Percentiles rank a stretch among this genome's conserved stretches.
phyloP scores from a whole-genome alignment of 2,113 vertebrate genomes.

The Pseudopipra pipra region DNA sequence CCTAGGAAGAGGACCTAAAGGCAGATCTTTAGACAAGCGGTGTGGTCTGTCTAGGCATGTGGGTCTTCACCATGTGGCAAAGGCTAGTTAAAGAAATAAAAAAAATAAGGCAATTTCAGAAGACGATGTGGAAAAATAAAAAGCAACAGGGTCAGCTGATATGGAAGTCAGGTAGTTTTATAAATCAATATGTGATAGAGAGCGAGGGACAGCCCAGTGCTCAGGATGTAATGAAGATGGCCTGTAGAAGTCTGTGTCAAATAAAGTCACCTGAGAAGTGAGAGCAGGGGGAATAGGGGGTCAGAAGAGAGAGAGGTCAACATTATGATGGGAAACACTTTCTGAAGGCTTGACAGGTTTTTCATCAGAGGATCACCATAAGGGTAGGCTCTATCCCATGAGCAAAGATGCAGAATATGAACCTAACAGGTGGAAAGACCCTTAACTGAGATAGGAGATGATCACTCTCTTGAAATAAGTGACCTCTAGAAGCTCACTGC shows the following conservation, averaged over 20 bases:
- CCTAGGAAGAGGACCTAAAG: neutral
- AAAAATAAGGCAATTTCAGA: neutral
- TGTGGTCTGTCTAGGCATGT: accelerated
- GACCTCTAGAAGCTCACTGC: neutral
- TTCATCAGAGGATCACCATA: neutral
- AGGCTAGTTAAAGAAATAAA: neutral
- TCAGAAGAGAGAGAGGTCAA: neutral
- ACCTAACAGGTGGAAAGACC: neutral
- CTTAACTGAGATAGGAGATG: neutral
- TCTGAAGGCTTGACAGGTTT: neutral
- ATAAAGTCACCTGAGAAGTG: neutral
- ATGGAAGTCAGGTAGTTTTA: neutral
- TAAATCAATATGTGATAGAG: neutral
- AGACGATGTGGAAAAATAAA: neutral
- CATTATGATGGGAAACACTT: neutral
- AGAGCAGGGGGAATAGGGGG: accelerated
- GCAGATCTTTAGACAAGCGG: neutral
- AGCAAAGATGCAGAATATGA: neutral
- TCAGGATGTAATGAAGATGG: neutral
- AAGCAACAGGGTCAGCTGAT: neutral
- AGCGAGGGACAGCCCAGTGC: accelerated
- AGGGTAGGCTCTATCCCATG: neutral
- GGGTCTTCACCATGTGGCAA: neutral
- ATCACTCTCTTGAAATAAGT: neutral
- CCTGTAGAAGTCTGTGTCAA: neutral